Percentiles rank a stretch among this genome's conserved stretches.
These are phyloP conservation scores for Plagodis pulveraria DNA, from an alignment of 2,888 invertebrate species.

Conservation along the genomic window DNA sequence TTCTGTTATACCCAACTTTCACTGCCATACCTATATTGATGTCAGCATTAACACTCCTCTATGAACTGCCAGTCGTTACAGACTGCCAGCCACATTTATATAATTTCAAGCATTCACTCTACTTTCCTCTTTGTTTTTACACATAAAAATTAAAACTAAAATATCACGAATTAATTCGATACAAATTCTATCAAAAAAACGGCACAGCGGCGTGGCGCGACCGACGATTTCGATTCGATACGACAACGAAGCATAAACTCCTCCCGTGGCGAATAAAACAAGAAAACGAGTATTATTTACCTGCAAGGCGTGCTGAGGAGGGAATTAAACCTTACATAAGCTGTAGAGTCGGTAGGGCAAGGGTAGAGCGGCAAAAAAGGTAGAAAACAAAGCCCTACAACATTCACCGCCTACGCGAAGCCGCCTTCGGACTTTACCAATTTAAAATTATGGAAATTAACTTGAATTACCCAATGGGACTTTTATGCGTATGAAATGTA, in stretches of 20 bases:
- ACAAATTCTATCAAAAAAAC: constrained; percentile 2
- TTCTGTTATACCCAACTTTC: too few relatives aligned
- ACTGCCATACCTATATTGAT: too few relatives aligned
- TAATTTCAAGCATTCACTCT: too few relatives aligned
- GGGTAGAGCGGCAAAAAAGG: constrained; percentile 78
- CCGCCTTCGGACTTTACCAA: constrained; percentile 44
- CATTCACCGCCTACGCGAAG: constrained; percentile 69
- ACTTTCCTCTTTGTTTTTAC: too few relatives aligned
- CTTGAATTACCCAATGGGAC: constrained; percentile 28
- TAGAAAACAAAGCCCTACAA: constrained; percentile 58
- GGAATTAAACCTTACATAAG: constrained; percentile 65
- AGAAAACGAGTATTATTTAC: constrained; percentile 73
- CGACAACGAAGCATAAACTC: constrained; percentile 48
- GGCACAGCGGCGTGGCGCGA: constrained; percentile 2
- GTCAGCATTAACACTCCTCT: too few relatives aligned
- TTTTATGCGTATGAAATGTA: constrained; percentile 22
- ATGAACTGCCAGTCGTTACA: too few relatives aligned
- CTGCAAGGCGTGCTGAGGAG: constrained; percentile 64
- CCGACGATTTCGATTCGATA: constrained; percentile 21
- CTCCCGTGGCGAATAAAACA: constrained; percentile 63
- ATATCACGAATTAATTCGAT: too few relatives aligned
- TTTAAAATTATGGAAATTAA: constrained; percentile 40
- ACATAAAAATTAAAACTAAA: too few relatives aligned
- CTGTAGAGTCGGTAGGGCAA: constrained; percentile 51
- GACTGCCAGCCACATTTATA: too few relatives aligned